Percentiles rank a stretch among this genome's conserved stretches.
Evolutionary conservation across 2,113 vertebrate genomes (phyloP).

Genomic region (Neodon shergylaensis): DNA sequence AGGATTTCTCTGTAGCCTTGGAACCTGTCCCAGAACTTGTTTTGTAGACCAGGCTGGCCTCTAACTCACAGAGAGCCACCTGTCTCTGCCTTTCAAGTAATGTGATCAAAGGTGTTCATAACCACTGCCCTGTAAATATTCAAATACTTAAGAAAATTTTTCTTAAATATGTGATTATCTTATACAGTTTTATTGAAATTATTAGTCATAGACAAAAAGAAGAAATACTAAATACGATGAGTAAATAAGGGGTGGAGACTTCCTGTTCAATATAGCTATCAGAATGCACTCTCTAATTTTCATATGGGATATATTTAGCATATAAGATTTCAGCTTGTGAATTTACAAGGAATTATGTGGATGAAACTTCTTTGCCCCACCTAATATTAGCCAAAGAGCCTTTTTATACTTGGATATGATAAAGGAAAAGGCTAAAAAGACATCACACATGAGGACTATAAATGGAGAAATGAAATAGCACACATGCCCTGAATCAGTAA

Average conservation of each 20-base stretch:
- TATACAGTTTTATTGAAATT: neutral
- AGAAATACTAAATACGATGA: neutral
- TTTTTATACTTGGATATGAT: neutral
- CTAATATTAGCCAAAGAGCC: neutral
- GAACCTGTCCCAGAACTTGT: too few relatives aligned
- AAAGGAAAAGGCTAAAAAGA: neutral
- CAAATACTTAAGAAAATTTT: neutral
- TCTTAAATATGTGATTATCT: neutral
- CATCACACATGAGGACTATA: neutral
- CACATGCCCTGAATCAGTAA: neutral
- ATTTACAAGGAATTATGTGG: neutral
- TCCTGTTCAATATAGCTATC: neutral
- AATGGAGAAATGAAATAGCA: neutral
- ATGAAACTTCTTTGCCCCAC: neutral
- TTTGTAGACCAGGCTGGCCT: too few relatives aligned
- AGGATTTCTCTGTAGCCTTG: too few relatives aligned
- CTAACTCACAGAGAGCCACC: too few relatives aligned
- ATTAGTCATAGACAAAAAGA: neutral
- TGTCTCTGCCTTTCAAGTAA: too few relatives aligned
- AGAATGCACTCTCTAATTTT: neutral
- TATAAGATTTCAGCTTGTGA: neutral
- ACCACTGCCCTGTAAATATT: neutral
- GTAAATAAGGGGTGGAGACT: neutral
- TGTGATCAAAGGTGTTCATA: too few relatives aligned
- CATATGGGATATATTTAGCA: neutral